Conservation (phyloP, 2,888 invertebrate species). For the Phymatocera aterrima region DNA sequence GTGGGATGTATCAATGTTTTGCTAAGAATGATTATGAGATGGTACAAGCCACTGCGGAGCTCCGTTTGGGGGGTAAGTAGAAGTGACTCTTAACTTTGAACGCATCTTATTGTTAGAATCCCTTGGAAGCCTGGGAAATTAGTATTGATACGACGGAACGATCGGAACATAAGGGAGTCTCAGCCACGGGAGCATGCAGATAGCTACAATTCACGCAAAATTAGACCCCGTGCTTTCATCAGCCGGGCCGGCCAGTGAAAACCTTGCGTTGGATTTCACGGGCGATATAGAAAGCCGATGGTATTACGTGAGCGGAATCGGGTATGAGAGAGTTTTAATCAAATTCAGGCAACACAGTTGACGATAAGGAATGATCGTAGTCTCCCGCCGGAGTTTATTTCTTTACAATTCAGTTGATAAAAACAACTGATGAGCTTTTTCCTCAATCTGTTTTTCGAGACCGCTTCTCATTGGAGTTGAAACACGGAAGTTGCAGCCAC, state of each 20-base stretch:
- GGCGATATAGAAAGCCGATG: neutral
- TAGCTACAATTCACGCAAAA: too few species aligned
- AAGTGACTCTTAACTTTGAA: neutral
- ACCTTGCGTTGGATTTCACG: neutral
- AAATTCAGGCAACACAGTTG: neutral
- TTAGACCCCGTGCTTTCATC: too few species aligned
- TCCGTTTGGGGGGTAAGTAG: conserved; percentile 85
- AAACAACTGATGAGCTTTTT: neutral
- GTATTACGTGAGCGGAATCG: neutral
- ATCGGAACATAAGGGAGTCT: too few species aligned
- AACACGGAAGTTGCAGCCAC: too few species aligned
- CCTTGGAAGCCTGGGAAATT: too few species aligned
- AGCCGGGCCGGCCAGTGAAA: too few species aligned
- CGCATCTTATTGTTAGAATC: too few species aligned
- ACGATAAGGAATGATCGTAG: neutral
- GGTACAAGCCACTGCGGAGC: conserved; percentile 88
- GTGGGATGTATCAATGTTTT: conserved; percentile 95
- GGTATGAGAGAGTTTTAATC: neutral
- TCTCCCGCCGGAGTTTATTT: too few species aligned
- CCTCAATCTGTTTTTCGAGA: neutral
- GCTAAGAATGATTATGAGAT: conserved; percentile 91
- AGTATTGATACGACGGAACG: too few species aligned
- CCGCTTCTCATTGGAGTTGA: too few species aligned
- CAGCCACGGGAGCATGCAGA: too few species aligned
- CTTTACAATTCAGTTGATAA: neutral